Evolutionary conservation across 30 jellyfish, hydroid and myxozoan species (phyloP), one percentile per base, ranked within the genome.

Genomic region (Nemopilema nomurai): DNA sequence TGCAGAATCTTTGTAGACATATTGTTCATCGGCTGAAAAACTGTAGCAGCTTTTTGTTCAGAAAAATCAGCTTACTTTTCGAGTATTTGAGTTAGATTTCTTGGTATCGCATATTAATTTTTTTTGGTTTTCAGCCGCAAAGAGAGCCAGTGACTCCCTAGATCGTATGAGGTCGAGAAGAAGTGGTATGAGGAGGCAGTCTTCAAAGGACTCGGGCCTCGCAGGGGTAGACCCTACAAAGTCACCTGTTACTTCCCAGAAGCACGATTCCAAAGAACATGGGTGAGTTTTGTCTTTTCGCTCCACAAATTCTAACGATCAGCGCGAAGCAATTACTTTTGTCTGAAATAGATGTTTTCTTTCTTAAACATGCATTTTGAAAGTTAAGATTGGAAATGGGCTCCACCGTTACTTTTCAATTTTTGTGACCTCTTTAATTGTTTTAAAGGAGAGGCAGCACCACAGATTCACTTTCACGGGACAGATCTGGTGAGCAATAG

Each of bases 201-300:
- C 91, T 16, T 82, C 92, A 18, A 83, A 83, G 62, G 92, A 83
- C 66, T 24, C 51, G 16, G 77, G 76, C 67, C 89, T 79, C 19
- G 69, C 62, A 16, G 87, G 77, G 33, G 71, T 71, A 3, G 92
- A 83, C 51, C 86, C 74, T 30, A 28, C 74, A 57, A 83, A 71
- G 65, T 20, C 91, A 9, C 52, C 67, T 24, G 51, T 76, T 4
- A 30, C 85, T 18, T 33, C 66, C 49, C 83, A 76, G 17, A 83
- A 52, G 49, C 80, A 76, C 64, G 92, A 83, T 33, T 25, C 77
- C 22, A 83, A 73, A 24, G 92, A 83, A 8, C 41, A 19, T 20
- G 92, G 92, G 92, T 83, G 71, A 3, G 91, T 53, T 1, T 1
- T 7, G 23, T 3, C 4, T 3, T 13, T 69, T 17, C 16, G 49